Evolutionary conservation across 2,113 vertebrate species (phyloP).

Genomic region (Pelusios castaneus): DNA sequence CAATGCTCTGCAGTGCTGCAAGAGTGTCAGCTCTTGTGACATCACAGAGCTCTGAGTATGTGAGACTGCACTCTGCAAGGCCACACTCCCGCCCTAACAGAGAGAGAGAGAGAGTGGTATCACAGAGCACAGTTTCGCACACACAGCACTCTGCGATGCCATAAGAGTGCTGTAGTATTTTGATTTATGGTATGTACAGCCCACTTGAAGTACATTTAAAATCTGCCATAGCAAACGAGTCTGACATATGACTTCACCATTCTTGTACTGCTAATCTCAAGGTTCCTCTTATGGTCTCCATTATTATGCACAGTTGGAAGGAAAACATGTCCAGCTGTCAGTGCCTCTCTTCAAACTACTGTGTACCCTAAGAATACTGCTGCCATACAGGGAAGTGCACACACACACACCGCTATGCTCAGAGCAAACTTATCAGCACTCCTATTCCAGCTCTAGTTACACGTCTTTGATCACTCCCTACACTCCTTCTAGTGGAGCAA

Average conservation of each 20-base stretch:
- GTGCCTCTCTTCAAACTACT: background rate
- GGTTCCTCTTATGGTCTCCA: background rate
- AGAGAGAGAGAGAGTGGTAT: no score
- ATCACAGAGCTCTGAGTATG: no score
- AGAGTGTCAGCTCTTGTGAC: no score
- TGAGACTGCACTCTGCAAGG: no score
- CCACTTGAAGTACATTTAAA: no score
- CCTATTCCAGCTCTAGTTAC: background rate
- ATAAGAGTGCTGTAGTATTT: no score
- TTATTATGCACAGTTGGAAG: fast-evolving
- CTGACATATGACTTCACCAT: background rate
- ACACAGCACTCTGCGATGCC: no score
- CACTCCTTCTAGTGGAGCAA: background rate
- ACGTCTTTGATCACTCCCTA: background rate
- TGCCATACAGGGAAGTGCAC: background rate
- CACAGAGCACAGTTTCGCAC: no score
- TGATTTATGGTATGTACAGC: no score
- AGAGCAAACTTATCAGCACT: background rate
- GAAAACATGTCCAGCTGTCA: background rate
- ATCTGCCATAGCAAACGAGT: no score
- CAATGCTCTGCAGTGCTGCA: no score
- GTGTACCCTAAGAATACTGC: background rate
- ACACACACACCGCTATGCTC: background rate
- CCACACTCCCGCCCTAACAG: no score
- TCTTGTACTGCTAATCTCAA: fast-evolving